These are phyloP conservation scores for Prorops nasuta DNA, from an alignment of 1,140 invertebrate genomes.

Conservation along the genomic window DNA sequence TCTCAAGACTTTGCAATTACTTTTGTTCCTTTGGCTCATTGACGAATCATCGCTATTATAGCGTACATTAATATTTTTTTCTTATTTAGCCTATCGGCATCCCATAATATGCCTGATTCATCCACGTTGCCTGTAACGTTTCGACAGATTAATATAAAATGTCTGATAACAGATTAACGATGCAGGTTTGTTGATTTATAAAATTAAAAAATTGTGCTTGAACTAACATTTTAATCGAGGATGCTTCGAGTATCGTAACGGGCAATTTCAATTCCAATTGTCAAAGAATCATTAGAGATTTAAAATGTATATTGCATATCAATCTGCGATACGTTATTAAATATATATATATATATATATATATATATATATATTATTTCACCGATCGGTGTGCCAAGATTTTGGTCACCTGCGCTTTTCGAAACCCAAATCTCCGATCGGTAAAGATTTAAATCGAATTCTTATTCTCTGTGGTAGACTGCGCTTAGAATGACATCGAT, in stretches of 20 bases:
- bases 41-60: conserved; percentile 7
- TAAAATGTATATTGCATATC: no score
- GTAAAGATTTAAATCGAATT: conserved; percentile 5
- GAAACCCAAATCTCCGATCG: conserved; percentile 12
- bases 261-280: no score
- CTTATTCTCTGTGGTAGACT: conserved; percentile 31
- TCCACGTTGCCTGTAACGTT: conserved; percentile 33
- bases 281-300: no score
- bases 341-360: no score
- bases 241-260: no score
- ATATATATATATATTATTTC: conserved; percentile 12
- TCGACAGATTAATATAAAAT: no score
- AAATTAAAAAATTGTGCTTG: no score
- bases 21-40: background rate
- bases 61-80: conserved; percentile 15
- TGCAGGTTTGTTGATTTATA: no score
- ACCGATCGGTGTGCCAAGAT: conserved; percentile 12
- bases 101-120: conserved; percentile 26
- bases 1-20: no score
- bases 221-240: no score
- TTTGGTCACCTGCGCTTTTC: background rate
- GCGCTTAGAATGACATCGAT: conserved; percentile 26
- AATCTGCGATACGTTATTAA: conserved; percentile 34
- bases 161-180: no score
- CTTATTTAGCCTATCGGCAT: conserved; percentile 22